Percentiles rank a stretch among this genome's conserved stretches.
phyloP scores from a whole-genome alignment of 2,113 vertebrate genomes.

The Notothenia coriiceps region DNA sequence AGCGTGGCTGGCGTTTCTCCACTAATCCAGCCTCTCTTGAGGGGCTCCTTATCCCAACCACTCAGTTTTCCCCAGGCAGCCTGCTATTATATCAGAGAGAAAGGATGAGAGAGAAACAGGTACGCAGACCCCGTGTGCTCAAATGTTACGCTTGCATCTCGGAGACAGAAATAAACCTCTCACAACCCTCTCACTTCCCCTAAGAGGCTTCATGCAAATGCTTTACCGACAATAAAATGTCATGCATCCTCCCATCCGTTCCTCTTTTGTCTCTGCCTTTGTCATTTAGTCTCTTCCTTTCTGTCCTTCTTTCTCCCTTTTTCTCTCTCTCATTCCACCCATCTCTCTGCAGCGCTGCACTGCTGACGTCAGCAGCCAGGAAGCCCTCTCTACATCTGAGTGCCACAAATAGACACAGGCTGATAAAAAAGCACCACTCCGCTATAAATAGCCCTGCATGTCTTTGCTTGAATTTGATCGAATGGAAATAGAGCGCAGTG shows the following conservation, averaged over 20 bases:
- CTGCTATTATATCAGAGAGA: slow-evolving; percentile 61
- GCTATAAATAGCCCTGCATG: slow-evolving; percentile 84
- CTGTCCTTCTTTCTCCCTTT: slow-evolving; percentile 18
- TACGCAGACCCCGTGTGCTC: slow-evolving; percentile 11
- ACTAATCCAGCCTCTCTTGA: slow-evolving; percentile 79
- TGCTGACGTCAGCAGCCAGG: slow-evolving; percentile 85
- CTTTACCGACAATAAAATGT: slow-evolving; percentile 41
- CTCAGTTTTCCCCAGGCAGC: slow-evolving; percentile 61
- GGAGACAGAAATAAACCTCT: slow-evolving; percentile 62
- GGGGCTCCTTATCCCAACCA: slow-evolving; percentile 69
- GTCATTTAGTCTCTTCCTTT: slow-evolving; percentile 37
- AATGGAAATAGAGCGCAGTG: slow-evolving; percentile 65
- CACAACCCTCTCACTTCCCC: slow-evolving; percentile 33
- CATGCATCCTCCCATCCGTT: slow-evolving; percentile 24
- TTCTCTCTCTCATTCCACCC: slow-evolving; percentile 46
- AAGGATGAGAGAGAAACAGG: slow-evolving; percentile 50
- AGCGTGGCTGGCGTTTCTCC: slow-evolving; percentile 73
- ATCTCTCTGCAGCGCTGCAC: slow-evolving; percentile 79
- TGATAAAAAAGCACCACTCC: slow-evolving; percentile 83
- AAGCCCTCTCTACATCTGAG: slow-evolving; percentile 84
- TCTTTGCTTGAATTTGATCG: slow-evolving; percentile 79
- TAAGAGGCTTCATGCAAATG: slow-evolving; percentile 52
- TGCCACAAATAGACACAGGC: slow-evolving; percentile 85
- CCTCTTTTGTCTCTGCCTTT: slow-evolving; percentile 33
- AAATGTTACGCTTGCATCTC: slow-evolving; percentile 40